A percentile compares a stretch with the other conserved stretches of the same genome.
Conservation (phyloP, 1,140 invertebrate species). For the Orchesella cincta region DNA sequence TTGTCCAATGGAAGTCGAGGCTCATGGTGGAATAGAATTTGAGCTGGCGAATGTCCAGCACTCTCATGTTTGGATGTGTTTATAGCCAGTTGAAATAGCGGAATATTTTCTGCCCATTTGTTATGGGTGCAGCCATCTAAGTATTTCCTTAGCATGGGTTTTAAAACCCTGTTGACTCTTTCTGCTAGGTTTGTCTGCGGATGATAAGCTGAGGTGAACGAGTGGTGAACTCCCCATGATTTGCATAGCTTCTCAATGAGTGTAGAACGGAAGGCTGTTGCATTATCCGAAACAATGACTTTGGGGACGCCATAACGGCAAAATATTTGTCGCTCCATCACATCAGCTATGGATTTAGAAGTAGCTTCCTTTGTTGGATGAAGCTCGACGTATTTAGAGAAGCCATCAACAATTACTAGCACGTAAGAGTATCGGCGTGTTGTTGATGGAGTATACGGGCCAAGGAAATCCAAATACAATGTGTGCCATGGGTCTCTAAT, state of each 20-base stretch:
- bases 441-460: constrained; percentile 54
- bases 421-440: constrained; percentile 53
- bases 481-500: constrained; percentile 53
- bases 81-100: constrained; percentile 14
- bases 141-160: constrained; percentile 40
- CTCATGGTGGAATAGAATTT: constrained; percentile 26
- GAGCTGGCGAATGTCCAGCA: constrained; percentile 16
- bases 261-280: neutral
- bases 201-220: constrained; percentile 47
- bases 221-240: constrained; percentile 22
- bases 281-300: constrained; percentile 27
- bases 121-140: constrained; percentile 11
- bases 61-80: neutral
- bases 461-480: constrained; percentile 60
- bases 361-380: constrained; percentile 56
- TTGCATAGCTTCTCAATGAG: constrained; percentile 28
- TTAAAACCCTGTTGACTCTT: constrained; percentile 41
- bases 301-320: constrained; percentile 18
- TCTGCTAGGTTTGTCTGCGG: constrained; percentile 46
- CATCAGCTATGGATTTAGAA: neutral
- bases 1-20: constrained; percentile 10
- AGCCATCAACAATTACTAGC: constrained; percentile 58
- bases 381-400: constrained; percentile 59
- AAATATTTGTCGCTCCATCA: constrained; percentile 31
- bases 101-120: neutral